These are phyloP conservation scores for Oligia fasciuncula DNA, from an alignment of 2,888 invertebrate species.

Conservation along the genomic window DNA sequence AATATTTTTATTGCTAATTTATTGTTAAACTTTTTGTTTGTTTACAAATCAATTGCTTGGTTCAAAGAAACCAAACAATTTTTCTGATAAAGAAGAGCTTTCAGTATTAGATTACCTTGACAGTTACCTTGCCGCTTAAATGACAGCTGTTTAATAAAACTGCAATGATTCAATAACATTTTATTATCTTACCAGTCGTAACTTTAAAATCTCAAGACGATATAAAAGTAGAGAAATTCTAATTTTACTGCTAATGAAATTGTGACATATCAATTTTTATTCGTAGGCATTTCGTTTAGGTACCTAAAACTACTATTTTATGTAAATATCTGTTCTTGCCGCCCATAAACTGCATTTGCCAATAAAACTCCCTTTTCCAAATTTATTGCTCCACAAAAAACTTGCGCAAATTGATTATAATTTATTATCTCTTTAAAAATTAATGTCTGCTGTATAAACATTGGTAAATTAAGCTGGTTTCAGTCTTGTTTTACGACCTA, in stretches of 20 bases:
- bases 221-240: not conserved
- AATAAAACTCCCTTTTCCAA: constrained; percentile 19
- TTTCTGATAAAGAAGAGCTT: not conserved
- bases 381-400: constrained; percentile 56
- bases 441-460: constrained; percentile 60
- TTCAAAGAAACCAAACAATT: not conserved
- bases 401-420: constrained; percentile 65
- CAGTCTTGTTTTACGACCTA: constrained; percentile 46
- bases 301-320: not conserved
- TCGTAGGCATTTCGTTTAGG: not conserved
- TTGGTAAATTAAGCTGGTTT: constrained; percentile 49
- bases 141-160: not conserved
- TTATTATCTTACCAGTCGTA: not conserved
- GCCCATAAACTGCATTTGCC: constrained; percentile 10
- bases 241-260: constrained; percentile 1
- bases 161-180: not conserved
- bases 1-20: not conserved
- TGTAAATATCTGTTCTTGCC: constrained; percentile 20
- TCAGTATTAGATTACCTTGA: not conserved
- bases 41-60: not conserved
- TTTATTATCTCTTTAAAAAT: constrained; percentile 65
- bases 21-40: not conserved
- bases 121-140: not conserved
- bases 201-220: not conserved
- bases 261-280: not conserved